Base-by-base conservation (phyloP, 1,140 invertebrate species). In the Antheraea mylitta region DNA sequence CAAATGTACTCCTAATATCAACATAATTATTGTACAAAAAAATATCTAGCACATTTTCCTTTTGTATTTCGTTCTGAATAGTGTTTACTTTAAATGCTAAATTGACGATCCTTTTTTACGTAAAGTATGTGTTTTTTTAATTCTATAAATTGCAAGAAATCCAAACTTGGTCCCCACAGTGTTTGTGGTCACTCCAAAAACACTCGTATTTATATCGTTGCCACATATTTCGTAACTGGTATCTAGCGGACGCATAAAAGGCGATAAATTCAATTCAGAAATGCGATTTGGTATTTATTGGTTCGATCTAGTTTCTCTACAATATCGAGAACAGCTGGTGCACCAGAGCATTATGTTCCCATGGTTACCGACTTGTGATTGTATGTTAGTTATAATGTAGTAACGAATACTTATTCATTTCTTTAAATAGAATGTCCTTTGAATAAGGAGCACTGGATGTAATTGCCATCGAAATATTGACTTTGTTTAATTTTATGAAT, bases 241-340 rank as follows among this genome's bases (percentile, higher is more conserved):
- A 71, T 75, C 69, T 64, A 66, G 62, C 67, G 37, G 63, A 66
- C 64, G 70, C 68, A 71, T 78, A 74, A 71, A 76, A 68, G 70
- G 75, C 71, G 74, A 75, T 81, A 81, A 74, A 85, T 83, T 77
- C 74, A 76, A 82, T 78, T 74, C 79, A 80, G 78, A 77, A 86
- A 89, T 87, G 83, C 71, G 70, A 83, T 82, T 81, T 67, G 77
- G 76, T 80, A 83, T 85, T 86, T 86, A 86, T 86, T 89, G 74
- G 69, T 71, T 60, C 71, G 76, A 80, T 79, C 79, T 78, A 81
- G 69, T 76, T 80, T 68, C 64, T 65, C 58, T 72, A 79, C 76
- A 79, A 77, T 72, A 76, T 78, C 77, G 71, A 72, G 76, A 77
- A 75, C 81, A 83, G 78, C 76, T 83, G 81, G 71, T 74, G 77